Conservation (phyloP, 1,140 invertebrate species). For the Harpegnathos saltator region DNA sequence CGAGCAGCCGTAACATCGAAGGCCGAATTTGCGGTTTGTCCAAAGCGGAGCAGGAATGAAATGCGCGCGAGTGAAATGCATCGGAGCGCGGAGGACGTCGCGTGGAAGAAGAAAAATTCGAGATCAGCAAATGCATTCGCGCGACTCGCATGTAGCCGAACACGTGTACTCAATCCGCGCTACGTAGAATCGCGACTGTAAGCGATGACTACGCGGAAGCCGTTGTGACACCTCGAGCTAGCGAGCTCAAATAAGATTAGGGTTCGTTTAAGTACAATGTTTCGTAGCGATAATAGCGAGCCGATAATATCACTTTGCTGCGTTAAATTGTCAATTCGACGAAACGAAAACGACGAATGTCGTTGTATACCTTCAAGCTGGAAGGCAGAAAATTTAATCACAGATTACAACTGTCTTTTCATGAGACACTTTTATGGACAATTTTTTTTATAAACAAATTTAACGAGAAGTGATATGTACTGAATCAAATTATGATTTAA, state of each 20-base stretch:
- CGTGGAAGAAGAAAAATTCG: constrained; percentile 38
- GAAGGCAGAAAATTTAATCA: too few species aligned
- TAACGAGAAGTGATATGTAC: too few species aligned
- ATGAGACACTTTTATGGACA: too few species aligned
- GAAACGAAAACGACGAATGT: too few species aligned
- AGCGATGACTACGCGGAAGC: constrained; percentile 26
- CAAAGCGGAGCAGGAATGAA: too few species aligned
- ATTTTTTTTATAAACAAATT: too few species aligned
- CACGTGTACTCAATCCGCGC: constrained; percentile 36
- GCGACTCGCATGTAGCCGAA: constrained; percentile 1
- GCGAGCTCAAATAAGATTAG: constrained; percentile 3
- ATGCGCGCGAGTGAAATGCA: neutral
- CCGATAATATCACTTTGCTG: neutral
- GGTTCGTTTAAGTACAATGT: neutral
- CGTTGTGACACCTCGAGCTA: constrained; percentile 32
- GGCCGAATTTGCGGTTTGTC: too few species aligned
- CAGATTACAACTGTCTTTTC: too few species aligned
- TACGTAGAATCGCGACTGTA: constrained; percentile 42
- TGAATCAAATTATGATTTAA: too few species aligned
- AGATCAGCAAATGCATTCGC: constrained; percentile 48
- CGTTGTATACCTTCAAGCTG: too few species aligned
- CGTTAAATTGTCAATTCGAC: too few species aligned
- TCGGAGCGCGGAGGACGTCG: neutral
- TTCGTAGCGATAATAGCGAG: neutral
- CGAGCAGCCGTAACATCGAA: too few species aligned